Base-by-base conservation (phyloP, 2,797 vertebrate species). In the Sebastiscus albofasciatus region DNA sequence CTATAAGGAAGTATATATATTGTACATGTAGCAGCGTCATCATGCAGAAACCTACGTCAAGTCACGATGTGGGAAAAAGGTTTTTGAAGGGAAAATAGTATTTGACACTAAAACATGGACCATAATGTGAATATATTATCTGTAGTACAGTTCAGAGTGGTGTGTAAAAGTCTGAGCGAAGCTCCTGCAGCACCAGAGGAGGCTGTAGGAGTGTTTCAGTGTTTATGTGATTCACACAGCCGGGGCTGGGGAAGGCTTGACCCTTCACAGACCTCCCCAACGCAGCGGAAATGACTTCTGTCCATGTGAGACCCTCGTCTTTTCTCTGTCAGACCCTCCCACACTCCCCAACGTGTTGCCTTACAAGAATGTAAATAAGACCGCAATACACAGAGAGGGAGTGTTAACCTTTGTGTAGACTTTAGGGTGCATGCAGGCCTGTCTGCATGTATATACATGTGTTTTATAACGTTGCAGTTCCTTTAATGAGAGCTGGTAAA, bases 191-290 rank as follows among this genome's bases (percentile, higher is more conserved):
- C 81, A 31, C 34, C 11, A 33, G 66, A 61, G 69, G 64, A 68
- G 34, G 54, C 75, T 59, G 67, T 5, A 59, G 61, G 18, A 49
- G 46, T 20, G 39, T 49, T 36, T 2, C 36, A 72, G 88, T 90
- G 90, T 90, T 93, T 90, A 93, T 91, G 85, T 76, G 82, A 89
- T 87, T 91, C 87, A 90, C 90, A 91, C 89, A 89, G 90, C 59
- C 58, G 24, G 52, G 80, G 72, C 62, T 71, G 81, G 60, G 20
- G 86, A 86, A 84, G 80, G 39, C 69, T 83, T 92, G 91, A 94
- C 90, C 91, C 86, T 75, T 77, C 81, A 55, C 85, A 91, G 86
- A 90, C 90, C 82, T 87, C 86, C 79, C 67, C 80, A 61, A 74
- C 84, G 79, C 68, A 92, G 60, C 78, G 91, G 93, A 94, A 94